Percentiles rank a stretch among this genome's conserved stretches.
Conservation (phyloP, 2,888 invertebrate species). For the Conchocele bisecta region DNA sequence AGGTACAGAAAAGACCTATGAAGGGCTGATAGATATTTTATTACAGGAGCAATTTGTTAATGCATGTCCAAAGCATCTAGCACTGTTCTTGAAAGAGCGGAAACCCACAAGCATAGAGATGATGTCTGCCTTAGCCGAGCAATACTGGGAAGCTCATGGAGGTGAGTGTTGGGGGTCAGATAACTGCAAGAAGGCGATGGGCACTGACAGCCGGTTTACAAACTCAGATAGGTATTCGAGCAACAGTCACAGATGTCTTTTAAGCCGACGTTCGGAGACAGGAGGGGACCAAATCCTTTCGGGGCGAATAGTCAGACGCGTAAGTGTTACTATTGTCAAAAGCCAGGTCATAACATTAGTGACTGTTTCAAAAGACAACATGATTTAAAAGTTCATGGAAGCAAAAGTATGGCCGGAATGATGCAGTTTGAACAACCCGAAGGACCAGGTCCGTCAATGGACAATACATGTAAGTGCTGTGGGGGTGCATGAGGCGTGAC, state of each 20-base stretch:
- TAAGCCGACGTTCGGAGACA: too few relatives aligned
- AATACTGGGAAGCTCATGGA: constrained; percentile 32
- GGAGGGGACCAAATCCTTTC: too few relatives aligned
- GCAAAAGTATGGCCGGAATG: not conserved
- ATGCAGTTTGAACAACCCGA: not conserved
- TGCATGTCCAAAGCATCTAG: not conserved
- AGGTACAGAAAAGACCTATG: not conserved
- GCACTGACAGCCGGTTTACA: too few relatives aligned
- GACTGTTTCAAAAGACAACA: not conserved
- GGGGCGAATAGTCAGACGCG: not conserved
- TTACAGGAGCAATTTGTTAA: constrained; percentile 15
- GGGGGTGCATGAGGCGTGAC: too few relatives aligned
- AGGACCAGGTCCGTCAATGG: not conserved
- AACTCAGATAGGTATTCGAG: too few relatives aligned
- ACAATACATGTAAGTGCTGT: too few relatives aligned
- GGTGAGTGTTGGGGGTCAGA: too few relatives aligned
- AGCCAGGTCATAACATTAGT: not conserved
- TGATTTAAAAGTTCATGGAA: not conserved
- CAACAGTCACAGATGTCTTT: too few relatives aligned
- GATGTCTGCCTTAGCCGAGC: constrained; percentile 16
- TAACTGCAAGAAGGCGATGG: too few relatives aligned
- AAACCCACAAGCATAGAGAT: constrained; percentile 3
- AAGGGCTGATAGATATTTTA: constrained; percentile 1
- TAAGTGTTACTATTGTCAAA: not conserved
- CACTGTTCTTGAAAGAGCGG: constrained; percentile 9